Evolutionary conservation across 2,797 vertebrate genomes (phyloP), one percentile per base, ranked within the genome.

Genomic region (Scyliorhinus canicula): DNA sequence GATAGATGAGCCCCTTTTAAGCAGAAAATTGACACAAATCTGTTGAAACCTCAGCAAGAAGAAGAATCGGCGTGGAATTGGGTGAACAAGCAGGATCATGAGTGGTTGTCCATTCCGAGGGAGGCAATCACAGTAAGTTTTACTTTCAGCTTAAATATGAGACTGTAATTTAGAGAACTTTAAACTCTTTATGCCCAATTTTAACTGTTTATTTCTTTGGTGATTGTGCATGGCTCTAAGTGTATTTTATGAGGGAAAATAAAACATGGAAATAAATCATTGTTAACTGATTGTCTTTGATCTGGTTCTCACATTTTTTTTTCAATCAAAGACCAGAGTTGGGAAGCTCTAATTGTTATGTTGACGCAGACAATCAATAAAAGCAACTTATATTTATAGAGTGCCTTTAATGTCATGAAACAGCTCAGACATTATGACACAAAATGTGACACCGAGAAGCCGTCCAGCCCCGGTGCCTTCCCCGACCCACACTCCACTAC

Each of bases 91-190:
- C 12, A 11, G 3, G 28, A 95, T 16, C 93, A 98, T 98, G 98
- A 98, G 96, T 8, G 97, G 96, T 7, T 98, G 98, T 84, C 97
- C 97, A 0, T 97, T 97, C 0, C 95, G 95, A 67, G 96, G 96
- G 95, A 97, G 95, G 90, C 96, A 95, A 71, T 95, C 96, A 5
- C 95, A 95, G 98, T 98, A 96, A 98, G 97, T 97, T 95, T 47
- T 52, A 11, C 2, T 77, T 82, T 88, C n/a, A 94, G 35, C 35
- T 94, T 55, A 19, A 94, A 26, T 35, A 21, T 28, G 47, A 35
- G 4, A 74, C 52, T 94, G 28, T 52, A 94, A 74, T 71, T 52
- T 35, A 26, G 0, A 74, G 16, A 71, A 16, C 6, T 47, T 71
- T 35, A 71, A 93, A 31, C 63, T 16, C 26, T 12, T 0, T 57